phyloP scores from a whole-genome alignment of 2,797 vertebrate genomes.

The Pterois miles region DNA sequence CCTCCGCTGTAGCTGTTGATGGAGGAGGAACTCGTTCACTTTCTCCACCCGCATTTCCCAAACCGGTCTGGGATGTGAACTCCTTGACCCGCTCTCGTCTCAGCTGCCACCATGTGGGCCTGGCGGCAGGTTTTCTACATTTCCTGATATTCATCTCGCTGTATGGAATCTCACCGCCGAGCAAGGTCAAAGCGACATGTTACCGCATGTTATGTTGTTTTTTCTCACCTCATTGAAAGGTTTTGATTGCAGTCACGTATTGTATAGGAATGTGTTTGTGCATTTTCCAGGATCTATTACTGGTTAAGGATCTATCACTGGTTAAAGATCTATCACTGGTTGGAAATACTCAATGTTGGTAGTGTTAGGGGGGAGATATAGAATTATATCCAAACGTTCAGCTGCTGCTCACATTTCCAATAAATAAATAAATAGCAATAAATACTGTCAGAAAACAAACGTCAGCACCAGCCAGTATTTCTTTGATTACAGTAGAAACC shows the following conservation, averaged over 20 bases:
- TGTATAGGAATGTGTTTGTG: neutral
- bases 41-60: slow-evolving; percentile 29
- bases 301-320: too few species aligned
- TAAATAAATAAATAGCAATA: too few species aligned
- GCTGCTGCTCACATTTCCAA: neutral
- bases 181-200: slow-evolving; percentile 1
- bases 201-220: neutral
- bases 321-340: neutral
- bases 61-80: slow-evolving; percentile 21
- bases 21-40: slow-evolving; percentile 24
- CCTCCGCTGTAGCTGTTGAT: slow-evolving; percentile 33
- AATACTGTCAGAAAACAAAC: neutral
- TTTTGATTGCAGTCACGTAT: neutral
- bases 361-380: neutral
- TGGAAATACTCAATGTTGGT: neutral
- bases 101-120: slow-evolving; percentile 19
- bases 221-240: neutral
- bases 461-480: neutral
- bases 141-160: slow-evolving; percentile 12
- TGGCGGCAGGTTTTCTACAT: neutral
- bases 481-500: too few species aligned
- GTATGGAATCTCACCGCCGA: neutral
- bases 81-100: neutral
- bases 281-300: neutral
- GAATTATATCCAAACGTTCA: neutral